Base-by-base conservation (phyloP, 1,140 invertebrate species). In the Cylas formicarius region DNA sequence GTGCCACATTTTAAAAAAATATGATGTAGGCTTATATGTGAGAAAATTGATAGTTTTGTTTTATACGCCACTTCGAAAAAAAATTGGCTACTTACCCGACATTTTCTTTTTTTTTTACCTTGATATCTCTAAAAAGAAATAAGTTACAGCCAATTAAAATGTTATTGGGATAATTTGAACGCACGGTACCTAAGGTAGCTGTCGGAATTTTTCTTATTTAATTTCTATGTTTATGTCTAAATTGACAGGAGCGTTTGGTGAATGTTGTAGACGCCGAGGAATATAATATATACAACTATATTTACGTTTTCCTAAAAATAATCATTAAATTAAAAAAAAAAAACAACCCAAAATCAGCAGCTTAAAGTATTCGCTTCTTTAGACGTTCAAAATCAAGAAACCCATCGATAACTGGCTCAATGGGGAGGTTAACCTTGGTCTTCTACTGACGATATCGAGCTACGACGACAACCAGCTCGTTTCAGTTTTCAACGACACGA, bases 331-430 rank as follows among this genome's bases (percentile, higher is more conserved):
- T 11, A 42, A 17, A 32, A 13, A 4, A 40, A 3, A 7, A 21
- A 22, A 8, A 10, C 8, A n/a, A 20, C 10, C 8, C 11, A 8
- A 9, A 4, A 9, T 37, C n/a, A 10, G 8, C 14, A 9, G 5
- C 24, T 19, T 37, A 1, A 32, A 9, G 1, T 7, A 40, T 10
- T 19, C 27, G 14, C 20, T 39, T 34, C 50, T 53, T 37, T 22
- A 61, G 56, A 52, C 57, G 5, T 64, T 64, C 37, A 62, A 61
- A 52, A 52, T 64, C 7, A 59, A 54, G 27, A 62, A 56, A 34
- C 50, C 58, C 2, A 44, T 64, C 0, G 49, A 62, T 33, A 60
- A 58, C 26, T 62, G 58, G 60, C 19, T 50, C 11, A 54, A 53
- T 22, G 52, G 55, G 7, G 52, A 55, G 36, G 48, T 49, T 27